A percentile compares a stretch with the other conserved stretches of the same genome.
Conservation (phyloP, 2,888 invertebrate species). For the Callimorpha dominula region DNA sequence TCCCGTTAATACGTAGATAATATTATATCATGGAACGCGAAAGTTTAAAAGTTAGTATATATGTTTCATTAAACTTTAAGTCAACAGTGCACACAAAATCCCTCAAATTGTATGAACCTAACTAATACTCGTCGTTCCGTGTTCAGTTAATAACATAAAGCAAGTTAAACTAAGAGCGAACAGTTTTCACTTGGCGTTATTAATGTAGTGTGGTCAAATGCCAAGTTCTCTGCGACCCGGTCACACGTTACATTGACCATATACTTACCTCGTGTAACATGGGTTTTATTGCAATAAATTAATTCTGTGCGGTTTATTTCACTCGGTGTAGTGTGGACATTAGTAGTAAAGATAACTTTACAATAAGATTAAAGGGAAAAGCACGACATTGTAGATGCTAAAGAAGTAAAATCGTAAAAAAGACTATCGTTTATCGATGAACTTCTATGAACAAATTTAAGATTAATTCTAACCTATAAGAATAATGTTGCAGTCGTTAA, state of each 20-base stretch:
- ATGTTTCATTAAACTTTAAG: too few species aligned
- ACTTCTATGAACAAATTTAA: too few species aligned
- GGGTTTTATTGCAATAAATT: slow-evolving; percentile 14
- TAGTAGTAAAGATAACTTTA: too few species aligned
- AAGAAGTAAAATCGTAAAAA: too few species aligned
- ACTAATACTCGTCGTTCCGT: not conserved
- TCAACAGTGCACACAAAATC: not conserved
- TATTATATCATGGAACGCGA: too few species aligned
- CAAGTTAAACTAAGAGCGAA: not conserved
- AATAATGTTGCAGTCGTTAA: too few species aligned
- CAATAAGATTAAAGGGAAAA: not conserved
- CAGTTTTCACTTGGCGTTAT: slow-evolving; percentile 17
- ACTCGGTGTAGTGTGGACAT: not conserved
- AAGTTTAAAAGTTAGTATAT: too few species aligned
- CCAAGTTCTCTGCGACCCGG: slow-evolving; percentile 26
- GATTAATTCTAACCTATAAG: too few species aligned
- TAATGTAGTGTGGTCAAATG: slow-evolving; percentile 27
- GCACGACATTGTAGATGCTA: too few species aligned
- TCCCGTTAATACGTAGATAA: too few species aligned
- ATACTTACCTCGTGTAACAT: slow-evolving; percentile 10
- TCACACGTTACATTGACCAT: slow-evolving; percentile 17
- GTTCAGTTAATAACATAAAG: slow-evolving; percentile 1
- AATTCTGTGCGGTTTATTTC: slow-evolving; percentile 11
- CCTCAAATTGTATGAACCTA: not conserved
- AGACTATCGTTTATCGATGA: too few species aligned